These are phyloP conservation scores for Epicauta chinensis DNA, from an alignment of 1,140 invertebrate species.

Conservation along the genomic window DNA sequence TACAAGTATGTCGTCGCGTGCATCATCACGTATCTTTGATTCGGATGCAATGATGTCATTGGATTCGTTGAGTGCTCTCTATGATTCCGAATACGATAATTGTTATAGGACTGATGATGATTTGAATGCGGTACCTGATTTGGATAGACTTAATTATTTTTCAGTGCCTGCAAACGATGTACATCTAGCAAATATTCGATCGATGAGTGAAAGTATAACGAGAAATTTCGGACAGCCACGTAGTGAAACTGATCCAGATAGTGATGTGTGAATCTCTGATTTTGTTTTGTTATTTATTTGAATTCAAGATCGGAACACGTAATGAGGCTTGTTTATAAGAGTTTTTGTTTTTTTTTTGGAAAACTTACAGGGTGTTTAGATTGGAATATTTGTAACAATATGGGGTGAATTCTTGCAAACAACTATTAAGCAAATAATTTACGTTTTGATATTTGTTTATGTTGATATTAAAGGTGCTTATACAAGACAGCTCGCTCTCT, in stretches of 20 bases:
- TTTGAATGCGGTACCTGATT: conserved; percentile 39
- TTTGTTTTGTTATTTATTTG: no score
- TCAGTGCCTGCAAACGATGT: conserved; percentile 55
- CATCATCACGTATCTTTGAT: conserved; percentile 69
- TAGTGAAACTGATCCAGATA: conserved; percentile 56
- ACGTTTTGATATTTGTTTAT: no score
- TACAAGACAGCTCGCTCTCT: no score
- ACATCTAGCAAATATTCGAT: conserved; percentile 68
- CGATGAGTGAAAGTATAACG: conserved; percentile 68
- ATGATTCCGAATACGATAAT: conserved; percentile 78
- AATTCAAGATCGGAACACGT: no score
- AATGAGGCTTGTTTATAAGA: no score
- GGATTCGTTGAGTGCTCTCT: conserved; percentile 72
- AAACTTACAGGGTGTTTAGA: no score
- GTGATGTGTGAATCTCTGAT: conserved; percentile 48
- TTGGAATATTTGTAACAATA: no score
- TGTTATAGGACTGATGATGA: conserved; percentile 48
- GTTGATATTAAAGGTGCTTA: no score
- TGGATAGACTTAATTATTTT: conserved; percentile 42
- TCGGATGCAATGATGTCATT: conserved; percentile 68
- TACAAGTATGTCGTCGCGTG: conserved; percentile 69
- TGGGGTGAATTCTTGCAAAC: no score
- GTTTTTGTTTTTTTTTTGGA: no score
- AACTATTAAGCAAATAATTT: no score
- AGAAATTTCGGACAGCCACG: conserved; percentile 65